These are phyloP conservation scores for Crossaster papposus DNA, from an alignment of 53 echinoderm and acorn worm genomes.

Conservation along the genomic window DNA sequence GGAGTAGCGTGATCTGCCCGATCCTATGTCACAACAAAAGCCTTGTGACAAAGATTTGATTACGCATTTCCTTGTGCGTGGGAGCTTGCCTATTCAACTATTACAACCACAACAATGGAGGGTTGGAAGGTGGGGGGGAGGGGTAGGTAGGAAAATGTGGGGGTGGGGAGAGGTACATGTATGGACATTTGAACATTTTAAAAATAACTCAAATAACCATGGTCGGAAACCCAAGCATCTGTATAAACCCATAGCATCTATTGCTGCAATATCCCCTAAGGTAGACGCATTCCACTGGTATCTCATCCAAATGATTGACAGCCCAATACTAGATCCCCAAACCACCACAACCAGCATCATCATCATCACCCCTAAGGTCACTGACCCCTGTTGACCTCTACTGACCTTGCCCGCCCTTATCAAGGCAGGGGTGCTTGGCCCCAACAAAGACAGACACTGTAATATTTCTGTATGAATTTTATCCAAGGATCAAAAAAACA, in stretches of 20 bases:
- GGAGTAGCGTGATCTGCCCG: not conserved
- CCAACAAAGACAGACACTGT: conserved; percentile 22
- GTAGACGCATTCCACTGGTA: not conserved
- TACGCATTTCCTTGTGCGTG: conserved; percentile 23
- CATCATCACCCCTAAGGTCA: not conserved
- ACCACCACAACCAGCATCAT: not conserved
- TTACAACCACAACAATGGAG: not conserved
- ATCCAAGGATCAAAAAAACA: too few species aligned
- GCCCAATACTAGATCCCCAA: not conserved
- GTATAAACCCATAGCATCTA: not conserved
- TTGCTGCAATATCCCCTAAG: not conserved
- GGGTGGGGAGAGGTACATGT: not conserved
- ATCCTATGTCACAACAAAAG: not conserved
- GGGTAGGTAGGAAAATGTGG: not conserved
- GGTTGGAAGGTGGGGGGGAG: not conserved
- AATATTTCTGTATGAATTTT: not conserved
- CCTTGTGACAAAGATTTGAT: not conserved
- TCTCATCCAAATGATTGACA: conserved; percentile 5
- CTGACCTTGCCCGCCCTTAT: conserved; percentile 21
- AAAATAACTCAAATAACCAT: not conserved
- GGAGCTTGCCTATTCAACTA: not conserved
- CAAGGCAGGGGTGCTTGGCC: conserved; percentile 8
- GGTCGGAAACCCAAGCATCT: not conserved
- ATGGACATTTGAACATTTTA: not conserved
- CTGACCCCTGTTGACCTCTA: conserved; percentile 4